Base-by-base conservation (phyloP, 2,797 vertebrate species). In the Vireo griseus region DNA sequence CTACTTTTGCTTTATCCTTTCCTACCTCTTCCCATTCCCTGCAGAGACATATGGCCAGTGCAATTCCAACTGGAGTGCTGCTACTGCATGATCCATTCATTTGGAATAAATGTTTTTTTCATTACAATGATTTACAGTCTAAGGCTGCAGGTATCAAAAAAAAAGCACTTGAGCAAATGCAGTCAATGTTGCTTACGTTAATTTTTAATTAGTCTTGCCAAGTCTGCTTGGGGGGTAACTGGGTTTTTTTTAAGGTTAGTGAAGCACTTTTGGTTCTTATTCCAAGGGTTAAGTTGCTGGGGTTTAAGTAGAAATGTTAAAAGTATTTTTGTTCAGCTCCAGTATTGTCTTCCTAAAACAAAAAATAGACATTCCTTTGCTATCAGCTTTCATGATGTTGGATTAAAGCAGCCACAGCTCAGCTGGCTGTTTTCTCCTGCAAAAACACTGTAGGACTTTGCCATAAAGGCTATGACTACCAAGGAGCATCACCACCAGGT, bases 81-180 rank as follows among this genome's bases (percentile, higher is more conserved):
- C 80, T 62, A 31, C 91, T 69, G 79, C 66, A 19, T 3, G 73
- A 84, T 33, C 73, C 63, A 7, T 61, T 76, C 44, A 6, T 54
- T 51, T 17, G 87, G 71, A 92, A 67, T 79, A 78, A 71, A 26
- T 21, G 42, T 18, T 33, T 89, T 35, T 59, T 26, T 75, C 72
- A 17, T 37, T 47, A 82, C 62, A 66, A 22, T 2, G n/a, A 57
- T 72, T 89, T 44, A 85, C 17, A 54, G 73, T 25, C 92, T 94
- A 95, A 94, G 96, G 94, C 94, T 92, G 94, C 86, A 86, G 91
- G 88, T 86, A 95, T 83, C 47, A 57, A 86, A 89, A 40, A 39
- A 40, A 92, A 95, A 94, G 89, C 96, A 95, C 94, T 93, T 95
- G 84, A 95, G 81, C 94, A 89, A 76, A 87, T 25, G 89, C 16